These are phyloP conservation scores for Hucho hucho DNA, from an alignment of 2,113 vertebrate genomes.

Conservation along the genomic window DNA sequence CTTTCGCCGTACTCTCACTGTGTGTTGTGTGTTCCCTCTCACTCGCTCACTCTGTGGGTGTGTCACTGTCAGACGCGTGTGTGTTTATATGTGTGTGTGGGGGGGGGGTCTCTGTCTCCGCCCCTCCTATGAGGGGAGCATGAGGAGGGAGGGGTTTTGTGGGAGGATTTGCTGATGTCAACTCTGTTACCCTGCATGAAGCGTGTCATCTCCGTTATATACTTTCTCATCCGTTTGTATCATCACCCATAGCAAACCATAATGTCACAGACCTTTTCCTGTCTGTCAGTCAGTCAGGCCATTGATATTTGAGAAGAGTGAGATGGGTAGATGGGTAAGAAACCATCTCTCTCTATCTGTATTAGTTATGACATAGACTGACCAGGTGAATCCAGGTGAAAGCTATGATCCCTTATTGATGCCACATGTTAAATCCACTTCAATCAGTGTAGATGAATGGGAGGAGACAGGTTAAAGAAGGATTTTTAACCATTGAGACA, in stretches of 20 bases:
- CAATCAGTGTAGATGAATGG: too few relatives aligned
- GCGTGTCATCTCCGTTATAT: slow-evolving; percentile 35
- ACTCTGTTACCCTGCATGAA: slow-evolving; percentile 54
- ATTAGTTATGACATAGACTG: too few relatives aligned
- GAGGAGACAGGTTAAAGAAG: too few relatives aligned
- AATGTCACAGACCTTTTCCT: slow-evolving; percentile 66
- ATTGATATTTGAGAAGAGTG: neutral
- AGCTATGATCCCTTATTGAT: too few relatives aligned
- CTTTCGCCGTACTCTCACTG: slow-evolving; percentile 9
- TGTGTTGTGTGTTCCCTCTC: slow-evolving; percentile 12
- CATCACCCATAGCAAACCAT: slow-evolving; percentile 56
- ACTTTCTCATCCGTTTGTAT: slow-evolving; percentile 39
- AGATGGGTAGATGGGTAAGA: too few relatives aligned
- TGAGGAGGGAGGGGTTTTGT: slow-evolving; percentile 26
- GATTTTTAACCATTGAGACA: too few relatives aligned
- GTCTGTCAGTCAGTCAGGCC: slow-evolving; percentile 16
- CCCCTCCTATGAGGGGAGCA: slow-evolving; percentile 41
- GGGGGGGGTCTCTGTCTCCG: slow-evolving; percentile 2
- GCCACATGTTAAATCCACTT: too few relatives aligned
- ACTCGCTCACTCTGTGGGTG: slow-evolving; percentile 31
- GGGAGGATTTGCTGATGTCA: neutral
- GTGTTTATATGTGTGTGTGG: neutral
- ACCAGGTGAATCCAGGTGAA: too few relatives aligned
- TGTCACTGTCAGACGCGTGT: neutral
- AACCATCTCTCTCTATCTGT: too few relatives aligned